Evolutionary conservation across 2,797 vertebrate genomes (phyloP).

Genomic region (Sebastes aleutianus): DNA sequence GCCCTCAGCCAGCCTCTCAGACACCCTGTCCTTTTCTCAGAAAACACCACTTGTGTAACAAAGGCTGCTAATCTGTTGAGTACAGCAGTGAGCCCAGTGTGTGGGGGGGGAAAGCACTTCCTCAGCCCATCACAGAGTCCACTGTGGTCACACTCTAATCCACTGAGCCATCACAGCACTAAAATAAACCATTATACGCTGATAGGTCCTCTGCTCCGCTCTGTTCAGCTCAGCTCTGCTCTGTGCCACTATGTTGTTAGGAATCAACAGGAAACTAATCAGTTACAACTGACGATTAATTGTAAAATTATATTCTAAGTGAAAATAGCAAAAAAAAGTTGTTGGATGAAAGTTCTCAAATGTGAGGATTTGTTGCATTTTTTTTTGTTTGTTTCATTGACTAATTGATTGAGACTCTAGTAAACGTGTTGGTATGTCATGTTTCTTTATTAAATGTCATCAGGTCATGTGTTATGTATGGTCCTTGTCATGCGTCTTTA

Average conservation of each 20-base stretch:
- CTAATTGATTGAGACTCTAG: neutral
- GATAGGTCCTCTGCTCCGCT: conserved; percentile 39
- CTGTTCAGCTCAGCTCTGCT: neutral
- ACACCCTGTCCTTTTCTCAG: conserved; percentile 63
- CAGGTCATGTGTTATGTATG: neutral
- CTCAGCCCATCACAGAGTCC: conserved; percentile 65
- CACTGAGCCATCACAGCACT: conserved; percentile 69
- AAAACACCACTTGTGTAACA: conserved; percentile 75
- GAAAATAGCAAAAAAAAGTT: neutral
- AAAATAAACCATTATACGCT: conserved; percentile 66
- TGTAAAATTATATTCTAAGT: neutral
- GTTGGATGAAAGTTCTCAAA: neutral
- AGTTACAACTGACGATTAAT: neutral
- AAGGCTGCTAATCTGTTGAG: conserved; percentile 76
- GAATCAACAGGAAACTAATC: conserved; percentile 20
- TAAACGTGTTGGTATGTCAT: too few relatives aligned
- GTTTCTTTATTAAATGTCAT: too few relatives aligned
- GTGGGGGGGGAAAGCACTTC: conserved; percentile 40
- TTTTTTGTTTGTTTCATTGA: neutral
- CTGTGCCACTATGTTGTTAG: neutral
- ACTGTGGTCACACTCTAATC: conserved; percentile 71
- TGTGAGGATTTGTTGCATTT: neutral
- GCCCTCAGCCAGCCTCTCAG: conserved; percentile 60
- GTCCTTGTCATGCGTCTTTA: neutral
- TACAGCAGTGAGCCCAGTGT: conserved; percentile 66